A percentile compares a stretch with the other conserved stretches of the same genome.
Conservation (phyloP, 2,797 vertebrate genomes). For the Gorsachius magnificus region DNA sequence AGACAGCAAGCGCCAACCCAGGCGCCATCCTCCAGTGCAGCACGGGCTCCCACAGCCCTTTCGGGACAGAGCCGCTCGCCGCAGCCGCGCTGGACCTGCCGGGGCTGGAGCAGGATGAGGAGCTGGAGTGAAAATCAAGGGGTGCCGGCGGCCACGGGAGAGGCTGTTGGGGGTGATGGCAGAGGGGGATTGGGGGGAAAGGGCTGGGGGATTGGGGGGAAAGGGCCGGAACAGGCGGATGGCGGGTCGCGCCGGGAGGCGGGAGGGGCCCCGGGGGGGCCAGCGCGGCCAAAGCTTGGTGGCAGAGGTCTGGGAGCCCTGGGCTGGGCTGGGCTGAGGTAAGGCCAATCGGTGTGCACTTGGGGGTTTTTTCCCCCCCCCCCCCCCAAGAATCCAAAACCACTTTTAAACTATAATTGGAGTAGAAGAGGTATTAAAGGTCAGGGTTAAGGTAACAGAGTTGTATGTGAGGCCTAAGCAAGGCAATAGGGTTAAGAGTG, state of each 20-base stretch:
- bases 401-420: background rate
- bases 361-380: background rate
- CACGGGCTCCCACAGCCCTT: background rate
- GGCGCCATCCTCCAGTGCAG: background rate
- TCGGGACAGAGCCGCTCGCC: background rate
- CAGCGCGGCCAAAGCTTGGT: accelerated
- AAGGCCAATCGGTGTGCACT: background rate
- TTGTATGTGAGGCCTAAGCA: background rate
- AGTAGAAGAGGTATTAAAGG: background rate
- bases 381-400: background rate
- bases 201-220: too few species aligned
- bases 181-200: background rate
- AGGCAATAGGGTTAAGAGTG: background rate
- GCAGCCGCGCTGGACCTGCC: accelerated
- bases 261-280: too few species aligned
- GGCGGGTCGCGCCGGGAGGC: accelerated
- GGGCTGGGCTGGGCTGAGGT: background rate
- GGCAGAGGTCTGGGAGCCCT: background rate
- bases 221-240: background rate
- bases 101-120: background rate
- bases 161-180: accelerated
- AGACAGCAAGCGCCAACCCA: background rate
- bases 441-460: background rate
- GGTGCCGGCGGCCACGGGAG: accelerated
- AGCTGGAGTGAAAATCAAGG: background rate